Evolutionary conservation across 2,797 vertebrate species (phyloP).

Genomic region (Sardinella longiceps): DNA sequence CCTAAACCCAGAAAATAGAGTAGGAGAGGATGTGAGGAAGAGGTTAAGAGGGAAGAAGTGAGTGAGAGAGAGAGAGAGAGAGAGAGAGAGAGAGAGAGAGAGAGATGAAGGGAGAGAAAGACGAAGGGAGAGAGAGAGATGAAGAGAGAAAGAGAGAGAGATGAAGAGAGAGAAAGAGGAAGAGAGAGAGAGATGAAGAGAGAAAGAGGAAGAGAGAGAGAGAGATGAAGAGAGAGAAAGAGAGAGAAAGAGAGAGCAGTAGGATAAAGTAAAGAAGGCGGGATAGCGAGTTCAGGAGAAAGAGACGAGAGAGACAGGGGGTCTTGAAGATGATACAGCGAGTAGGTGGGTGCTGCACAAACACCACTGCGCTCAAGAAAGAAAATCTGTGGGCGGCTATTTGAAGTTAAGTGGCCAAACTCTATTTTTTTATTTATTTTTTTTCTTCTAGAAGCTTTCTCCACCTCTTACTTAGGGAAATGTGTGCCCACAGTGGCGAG

Average conservation of each 20-base stretch:
- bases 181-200: too few relatives aligned
- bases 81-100: not conserved
- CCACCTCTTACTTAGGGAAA: not conserved
- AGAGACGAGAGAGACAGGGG: not conserved
- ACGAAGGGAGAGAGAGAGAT: not conserved
- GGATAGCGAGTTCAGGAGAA: not conserved
- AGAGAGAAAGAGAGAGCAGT: not conserved
- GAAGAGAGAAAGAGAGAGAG: not conserved
- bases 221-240: not conserved
- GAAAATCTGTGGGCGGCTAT: too few relatives aligned
- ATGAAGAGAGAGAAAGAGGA: not conserved
- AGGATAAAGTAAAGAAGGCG: not conserved
- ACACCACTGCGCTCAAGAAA: not conserved
- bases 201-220: not conserved
- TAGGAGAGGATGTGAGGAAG: not conserved
- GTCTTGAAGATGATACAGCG: not conserved
- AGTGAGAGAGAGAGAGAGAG: not conserved
- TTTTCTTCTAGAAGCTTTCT: slow-evolving; percentile 1
- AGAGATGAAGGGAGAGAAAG: not conserved
- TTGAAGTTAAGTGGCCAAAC: not conserved
- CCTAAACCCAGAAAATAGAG: not conserved
- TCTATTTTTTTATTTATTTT: not conserved
- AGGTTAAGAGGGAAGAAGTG: too few relatives aligned
- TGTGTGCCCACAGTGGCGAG: not conserved
- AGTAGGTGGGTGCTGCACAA: not conserved